Evolutionary conservation across 2,113 vertebrate genomes (phyloP).

Genomic region (Crotalus viridis): DNA sequence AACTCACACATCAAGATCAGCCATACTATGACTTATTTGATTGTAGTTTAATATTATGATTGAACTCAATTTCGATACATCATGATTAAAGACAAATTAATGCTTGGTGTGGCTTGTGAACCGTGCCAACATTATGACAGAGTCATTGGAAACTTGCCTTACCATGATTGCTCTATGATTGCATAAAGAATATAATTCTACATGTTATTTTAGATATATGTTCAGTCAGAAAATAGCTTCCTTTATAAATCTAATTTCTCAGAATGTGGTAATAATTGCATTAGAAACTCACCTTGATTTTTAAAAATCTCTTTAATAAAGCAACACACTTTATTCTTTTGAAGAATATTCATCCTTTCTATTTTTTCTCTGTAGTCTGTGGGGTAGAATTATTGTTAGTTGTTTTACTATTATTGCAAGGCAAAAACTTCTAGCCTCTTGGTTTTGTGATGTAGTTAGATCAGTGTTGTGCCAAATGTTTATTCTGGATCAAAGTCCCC

Average conservation of each 20-base stretch:
- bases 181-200: not conserved
- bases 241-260: not conserved
- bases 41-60: no score
- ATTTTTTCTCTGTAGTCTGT: slow-evolving; percentile 9
- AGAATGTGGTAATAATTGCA: not conserved
- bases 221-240: not conserved
- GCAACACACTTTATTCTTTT: not conserved
- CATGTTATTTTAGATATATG: not conserved
- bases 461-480: not conserved
- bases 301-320: not conserved
- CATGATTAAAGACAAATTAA: no score
- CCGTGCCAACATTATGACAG: no score
- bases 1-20: no score
- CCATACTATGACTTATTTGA: no score
- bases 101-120: no score
- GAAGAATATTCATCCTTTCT: not conserved
- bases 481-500: no score
- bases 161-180: not conserved
- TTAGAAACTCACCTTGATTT: not conserved
- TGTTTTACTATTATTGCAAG: slow-evolving; percentile 5
- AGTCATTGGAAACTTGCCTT: not conserved
- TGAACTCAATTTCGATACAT: no score
- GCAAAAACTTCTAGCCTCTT: not conserved
- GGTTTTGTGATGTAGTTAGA: not conserved
- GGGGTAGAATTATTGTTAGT: not conserved